Conservation (phyloP, 2,113 vertebrate genomes). For the Cathartes aura region DNA sequence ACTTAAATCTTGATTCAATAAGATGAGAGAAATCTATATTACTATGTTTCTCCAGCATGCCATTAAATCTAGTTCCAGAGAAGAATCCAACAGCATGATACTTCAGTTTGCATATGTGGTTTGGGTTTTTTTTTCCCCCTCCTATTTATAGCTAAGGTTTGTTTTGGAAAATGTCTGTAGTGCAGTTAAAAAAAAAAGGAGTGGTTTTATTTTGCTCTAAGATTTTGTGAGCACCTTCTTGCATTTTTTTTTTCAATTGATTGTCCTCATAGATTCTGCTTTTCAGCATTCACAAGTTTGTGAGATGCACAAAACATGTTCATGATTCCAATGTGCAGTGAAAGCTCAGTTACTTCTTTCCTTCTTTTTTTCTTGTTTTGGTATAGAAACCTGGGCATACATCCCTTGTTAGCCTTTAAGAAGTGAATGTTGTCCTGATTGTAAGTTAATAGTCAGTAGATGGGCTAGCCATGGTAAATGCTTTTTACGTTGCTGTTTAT, state of each 20-base stretch:
- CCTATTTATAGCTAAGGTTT: neutral
- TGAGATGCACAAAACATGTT: neutral
- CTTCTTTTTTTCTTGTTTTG: neutral
- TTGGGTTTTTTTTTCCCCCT: fast-evolving
- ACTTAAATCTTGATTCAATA: neutral
- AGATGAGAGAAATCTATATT: neutral
- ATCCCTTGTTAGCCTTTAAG: neutral
- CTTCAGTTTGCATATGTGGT: neutral
- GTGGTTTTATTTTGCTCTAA: neutral
- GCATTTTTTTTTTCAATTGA: neutral
- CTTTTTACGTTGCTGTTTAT: neutral
- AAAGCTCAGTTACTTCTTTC: neutral
- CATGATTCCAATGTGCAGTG: neutral
- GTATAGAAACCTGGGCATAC: neutral
- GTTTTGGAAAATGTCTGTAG: neutral
- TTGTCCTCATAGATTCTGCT: neutral
- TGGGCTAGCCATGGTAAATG: neutral
- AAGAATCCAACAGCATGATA: neutral
- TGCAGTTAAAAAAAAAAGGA: neutral
- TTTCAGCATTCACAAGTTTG: neutral
- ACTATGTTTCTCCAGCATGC: neutral
- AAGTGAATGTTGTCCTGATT: neutral
- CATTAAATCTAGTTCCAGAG: neutral
- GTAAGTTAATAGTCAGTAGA: neutral
- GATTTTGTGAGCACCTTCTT: neutral